Conservation (phyloP, 2,888 invertebrate species). For the Petrolisthes cinctipes region DNA sequence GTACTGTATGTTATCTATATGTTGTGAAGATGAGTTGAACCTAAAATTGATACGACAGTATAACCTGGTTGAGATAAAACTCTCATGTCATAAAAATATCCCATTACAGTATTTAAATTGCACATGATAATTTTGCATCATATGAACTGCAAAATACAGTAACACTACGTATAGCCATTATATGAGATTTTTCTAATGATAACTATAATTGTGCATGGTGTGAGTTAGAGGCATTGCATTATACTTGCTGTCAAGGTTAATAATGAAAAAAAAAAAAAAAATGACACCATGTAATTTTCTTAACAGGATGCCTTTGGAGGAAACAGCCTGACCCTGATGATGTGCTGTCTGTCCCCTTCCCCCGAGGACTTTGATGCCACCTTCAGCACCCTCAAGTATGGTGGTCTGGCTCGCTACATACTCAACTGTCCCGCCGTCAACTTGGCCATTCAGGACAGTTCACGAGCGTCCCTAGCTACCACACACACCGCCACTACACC, state of each 20-base stretch:
- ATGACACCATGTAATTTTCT: not conserved
- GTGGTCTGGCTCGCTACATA: constrained; percentile 67
- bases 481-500: constrained; percentile 41
- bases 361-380: constrained; percentile 75
- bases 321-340: constrained; percentile 80
- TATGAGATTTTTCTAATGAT: not conserved
- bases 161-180: not conserved
- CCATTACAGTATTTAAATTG: not conserved
- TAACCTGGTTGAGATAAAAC: too few species aligned
- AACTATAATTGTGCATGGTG: too few species aligned
- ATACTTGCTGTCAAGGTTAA: not conserved
- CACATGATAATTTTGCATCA: too few species aligned
- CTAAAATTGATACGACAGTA: not conserved
- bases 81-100: not conserved
- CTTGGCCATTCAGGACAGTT: constrained; percentile 57
- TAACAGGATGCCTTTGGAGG: constrained; percentile 81
- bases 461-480: constrained; percentile 27
- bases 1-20: not conserved
- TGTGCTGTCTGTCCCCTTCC: constrained; percentile 80
- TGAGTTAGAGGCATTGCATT: too few species aligned
- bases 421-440: constrained; percentile 65
- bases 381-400: constrained; percentile 78
- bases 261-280: not conserved
- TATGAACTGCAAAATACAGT: too few species aligned
- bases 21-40: not conserved